Percentiles rank a stretch among this genome's conserved stretches.
These are phyloP conservation scores for Falcunculus frontatus DNA, from an alignment of 2,113 vertebrate species.

Conservation along the genomic window DNA sequence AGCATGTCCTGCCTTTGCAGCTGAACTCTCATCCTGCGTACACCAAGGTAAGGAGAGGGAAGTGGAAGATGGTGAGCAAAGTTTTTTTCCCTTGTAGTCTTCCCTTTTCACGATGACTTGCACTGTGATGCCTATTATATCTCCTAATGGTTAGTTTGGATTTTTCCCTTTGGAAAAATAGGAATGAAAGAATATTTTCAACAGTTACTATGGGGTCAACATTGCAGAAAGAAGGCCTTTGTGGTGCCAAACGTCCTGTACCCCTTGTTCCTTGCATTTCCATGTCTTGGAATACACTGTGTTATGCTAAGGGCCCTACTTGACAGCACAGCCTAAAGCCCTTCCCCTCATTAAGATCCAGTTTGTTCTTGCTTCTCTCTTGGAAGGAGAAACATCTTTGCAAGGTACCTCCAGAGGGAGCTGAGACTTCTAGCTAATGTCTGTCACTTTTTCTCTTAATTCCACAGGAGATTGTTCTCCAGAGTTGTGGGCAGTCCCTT, in stretches of 20 bases:
- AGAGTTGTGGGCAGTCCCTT: conserved; percentile 73
- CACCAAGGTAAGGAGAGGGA: conserved; percentile 75
- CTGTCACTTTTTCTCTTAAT: not conserved
- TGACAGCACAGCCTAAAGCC: not conserved
- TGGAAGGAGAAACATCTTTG: not conserved
- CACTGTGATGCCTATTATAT: not conserved
- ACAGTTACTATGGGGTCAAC: not conserved
- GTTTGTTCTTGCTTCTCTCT: not conserved
- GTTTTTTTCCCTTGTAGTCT: not conserved
- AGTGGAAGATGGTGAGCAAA: not conserved
- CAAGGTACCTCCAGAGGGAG: not conserved
- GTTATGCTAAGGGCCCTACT: not conserved
- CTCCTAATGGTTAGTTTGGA: not conserved
- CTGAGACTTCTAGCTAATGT: not conserved
- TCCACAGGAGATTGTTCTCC: conserved; percentile 78
- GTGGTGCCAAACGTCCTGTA: not conserved
- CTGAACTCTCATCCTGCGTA: conserved; percentile 79
- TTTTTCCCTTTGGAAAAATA: not conserved
- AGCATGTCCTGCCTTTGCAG: conserved; percentile 74
- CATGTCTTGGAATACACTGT: not conserved
- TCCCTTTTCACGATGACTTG: not conserved
- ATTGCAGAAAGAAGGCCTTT: not conserved
- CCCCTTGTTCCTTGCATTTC: not conserved
- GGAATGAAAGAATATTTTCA: not conserved
- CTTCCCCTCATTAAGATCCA: not conserved